phyloP scores from a whole-genome alignment of 2,113 vertebrate species.

The Patagioenas fasciata region DNA sequence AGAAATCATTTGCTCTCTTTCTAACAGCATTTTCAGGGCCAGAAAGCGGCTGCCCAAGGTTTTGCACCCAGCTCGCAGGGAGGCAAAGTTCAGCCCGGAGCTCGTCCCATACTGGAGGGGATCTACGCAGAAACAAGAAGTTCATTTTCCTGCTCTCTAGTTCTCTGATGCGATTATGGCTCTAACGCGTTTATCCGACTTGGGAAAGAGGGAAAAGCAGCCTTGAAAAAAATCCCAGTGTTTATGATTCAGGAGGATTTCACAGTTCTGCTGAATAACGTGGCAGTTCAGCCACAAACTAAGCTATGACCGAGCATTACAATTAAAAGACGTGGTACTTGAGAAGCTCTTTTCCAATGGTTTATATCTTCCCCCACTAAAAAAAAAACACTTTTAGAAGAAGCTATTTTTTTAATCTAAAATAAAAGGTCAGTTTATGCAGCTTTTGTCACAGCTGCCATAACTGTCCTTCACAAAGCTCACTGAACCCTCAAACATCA shows the following conservation, averaged over 20 bases:
- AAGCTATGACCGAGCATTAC: accelerated
- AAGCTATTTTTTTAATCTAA: background rate
- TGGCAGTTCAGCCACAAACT: background rate
- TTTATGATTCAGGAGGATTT: background rate
- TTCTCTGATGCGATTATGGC: background rate
- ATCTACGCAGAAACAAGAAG: background rate
- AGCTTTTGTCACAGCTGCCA: background rate
- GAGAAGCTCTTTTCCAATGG: background rate
- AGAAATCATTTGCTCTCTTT: background rate
- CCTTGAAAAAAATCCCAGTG: background rate
- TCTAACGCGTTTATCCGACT: background rate
- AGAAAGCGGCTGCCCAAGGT: background rate
- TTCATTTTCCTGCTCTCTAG: background rate
- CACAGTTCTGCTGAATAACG: background rate
- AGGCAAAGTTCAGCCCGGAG: background rate
- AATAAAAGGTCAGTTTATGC: background rate
- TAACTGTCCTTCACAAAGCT: conserved; percentile 21
- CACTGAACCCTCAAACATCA: background rate
- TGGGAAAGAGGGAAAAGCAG: background rate
- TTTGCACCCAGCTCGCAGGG: background rate
- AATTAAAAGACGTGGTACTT: accelerated
- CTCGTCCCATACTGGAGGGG: accelerated
- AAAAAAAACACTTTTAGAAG: background rate
- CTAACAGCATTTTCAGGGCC: background rate
- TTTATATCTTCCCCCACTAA: accelerated